Evolutionary conservation across 92 coral and sea anemone species (phyloP).

Genomic region (Actinernus sp.): DNA sequence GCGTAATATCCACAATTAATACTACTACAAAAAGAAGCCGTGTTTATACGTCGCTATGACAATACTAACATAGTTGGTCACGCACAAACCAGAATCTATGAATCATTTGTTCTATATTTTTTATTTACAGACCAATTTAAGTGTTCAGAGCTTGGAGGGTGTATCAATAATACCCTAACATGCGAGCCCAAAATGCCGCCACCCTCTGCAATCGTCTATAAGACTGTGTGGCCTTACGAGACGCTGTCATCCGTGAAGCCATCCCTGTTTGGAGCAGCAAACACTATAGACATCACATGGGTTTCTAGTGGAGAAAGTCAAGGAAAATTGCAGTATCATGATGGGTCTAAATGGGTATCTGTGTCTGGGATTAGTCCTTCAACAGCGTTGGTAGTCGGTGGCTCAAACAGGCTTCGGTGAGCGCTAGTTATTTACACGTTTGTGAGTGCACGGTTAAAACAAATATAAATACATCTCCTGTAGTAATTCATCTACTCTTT

Average conservation of each 20-base stretch:
- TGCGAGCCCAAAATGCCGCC: conserved; percentile 14
- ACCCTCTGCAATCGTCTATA: conserved; percentile 9
- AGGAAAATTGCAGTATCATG: neutral
- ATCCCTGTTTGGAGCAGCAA: conserved; percentile 6
- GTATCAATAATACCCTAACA: conserved; percentile 21
- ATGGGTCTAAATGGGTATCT: neutral
- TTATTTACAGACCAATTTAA: conserved; percentile 20
- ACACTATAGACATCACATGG: conserved; percentile 18
- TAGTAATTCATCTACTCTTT: too few relatives aligned
- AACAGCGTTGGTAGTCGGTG: conserved; percentile 17
- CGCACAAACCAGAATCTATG: too few relatives aligned
- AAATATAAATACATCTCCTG: too few relatives aligned
- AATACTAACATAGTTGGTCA: too few relatives aligned
- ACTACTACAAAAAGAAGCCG: too few relatives aligned
- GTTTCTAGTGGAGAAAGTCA: conserved; percentile 1
- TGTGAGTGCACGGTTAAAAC: too few relatives aligned
- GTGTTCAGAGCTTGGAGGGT: conserved; percentile 26
- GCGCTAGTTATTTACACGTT: too few relatives aligned
- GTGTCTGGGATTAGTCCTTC: conserved; percentile 19
- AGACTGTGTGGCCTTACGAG: conserved; percentile 29
- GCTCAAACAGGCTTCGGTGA: conserved; percentile 11
- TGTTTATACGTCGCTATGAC: too few relatives aligned
- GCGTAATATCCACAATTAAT: too few relatives aligned
- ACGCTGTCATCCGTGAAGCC: conserved; percentile 7
- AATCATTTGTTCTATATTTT: too few relatives aligned